Evolutionary conservation across 2,113 vertebrate genomes (phyloP).

Genomic region (Sclerurus mexicanus): DNA sequence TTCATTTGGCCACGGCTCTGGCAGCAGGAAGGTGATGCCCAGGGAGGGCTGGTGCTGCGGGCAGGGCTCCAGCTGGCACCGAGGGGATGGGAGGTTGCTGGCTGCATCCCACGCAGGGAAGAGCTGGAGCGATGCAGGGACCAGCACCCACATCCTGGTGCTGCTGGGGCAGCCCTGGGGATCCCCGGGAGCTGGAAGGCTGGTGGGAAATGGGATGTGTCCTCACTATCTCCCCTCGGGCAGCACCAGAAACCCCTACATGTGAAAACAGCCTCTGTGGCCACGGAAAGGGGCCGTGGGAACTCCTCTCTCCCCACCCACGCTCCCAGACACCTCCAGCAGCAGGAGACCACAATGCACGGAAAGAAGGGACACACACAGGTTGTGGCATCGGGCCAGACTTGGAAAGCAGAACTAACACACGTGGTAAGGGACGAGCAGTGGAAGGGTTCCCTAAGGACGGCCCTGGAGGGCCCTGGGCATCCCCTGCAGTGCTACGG

Average conservation of each 20-base stretch:
- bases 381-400: neutral
- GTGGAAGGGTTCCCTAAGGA: accelerated
- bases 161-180: neutral
- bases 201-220: accelerated
- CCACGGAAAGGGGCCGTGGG: neutral
- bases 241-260: neutral
- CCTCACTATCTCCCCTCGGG: accelerated
- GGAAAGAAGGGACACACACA: neutral
- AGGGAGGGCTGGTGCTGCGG: neutral
- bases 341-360: accelerated
- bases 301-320: neutral
- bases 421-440: accelerated
- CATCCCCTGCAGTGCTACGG: neutral
- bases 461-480: neutral
- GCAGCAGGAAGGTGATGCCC: neutral
- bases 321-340: neutral
- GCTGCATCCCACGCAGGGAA: neutral
- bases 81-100: neutral
- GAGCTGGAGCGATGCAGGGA: neutral
- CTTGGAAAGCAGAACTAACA: neutral
- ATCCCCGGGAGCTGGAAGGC: neutral
- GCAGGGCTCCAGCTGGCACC: neutral
- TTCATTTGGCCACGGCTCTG: neutral
- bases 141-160: neutral
- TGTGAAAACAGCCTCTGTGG: accelerated